Percentiles rank a stretch among this genome's conserved stretches.
Evolutionary conservation across 2,113 vertebrate species (phyloP).

Genomic region (Glareola pratincola): DNA sequence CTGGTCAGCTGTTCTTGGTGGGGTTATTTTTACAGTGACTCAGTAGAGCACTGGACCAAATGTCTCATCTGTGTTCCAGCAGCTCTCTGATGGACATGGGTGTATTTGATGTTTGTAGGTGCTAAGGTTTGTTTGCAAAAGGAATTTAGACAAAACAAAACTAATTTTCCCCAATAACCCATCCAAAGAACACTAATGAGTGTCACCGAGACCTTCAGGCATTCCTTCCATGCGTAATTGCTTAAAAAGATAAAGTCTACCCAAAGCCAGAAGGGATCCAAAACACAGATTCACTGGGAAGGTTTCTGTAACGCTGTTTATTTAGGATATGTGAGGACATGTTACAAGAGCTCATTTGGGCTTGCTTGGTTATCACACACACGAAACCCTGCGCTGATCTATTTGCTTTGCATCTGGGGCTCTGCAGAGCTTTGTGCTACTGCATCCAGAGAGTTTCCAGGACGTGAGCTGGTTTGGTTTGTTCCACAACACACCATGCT

Average conservation of each 20-base stretch:
- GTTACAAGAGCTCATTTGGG: neutral
- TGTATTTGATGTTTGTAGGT: constrained; percentile 5
- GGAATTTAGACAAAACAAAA: neutral
- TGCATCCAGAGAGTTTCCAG: neutral
- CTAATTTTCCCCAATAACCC: neutral
- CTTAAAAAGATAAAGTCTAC: constrained; percentile 6
- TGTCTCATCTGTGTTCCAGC: constrained; percentile 19
- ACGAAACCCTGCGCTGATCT: rapidly evolving
- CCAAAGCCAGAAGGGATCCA: neutral
- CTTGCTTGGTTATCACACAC: neutral
- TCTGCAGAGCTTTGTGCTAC: neutral
- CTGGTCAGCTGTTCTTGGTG: constrained; percentile 48
- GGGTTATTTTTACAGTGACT: constrained; percentile 59
- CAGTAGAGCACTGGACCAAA: neutral
- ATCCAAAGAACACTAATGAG: constrained; percentile 5
- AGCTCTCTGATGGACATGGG: neutral
- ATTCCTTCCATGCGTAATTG: neutral
- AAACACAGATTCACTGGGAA: neutral
- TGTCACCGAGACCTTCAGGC: neutral
- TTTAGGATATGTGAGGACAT: neutral
- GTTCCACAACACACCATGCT: neutral
- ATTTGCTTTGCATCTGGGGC: neutral
- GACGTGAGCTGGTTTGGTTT: neutral
- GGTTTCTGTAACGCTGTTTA: neutral
- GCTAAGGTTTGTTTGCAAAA: neutral